These are phyloP conservation scores for Bombus affinis DNA, from an alignment of 1,140 invertebrate genomes.

Conservation along the genomic window DNA sequence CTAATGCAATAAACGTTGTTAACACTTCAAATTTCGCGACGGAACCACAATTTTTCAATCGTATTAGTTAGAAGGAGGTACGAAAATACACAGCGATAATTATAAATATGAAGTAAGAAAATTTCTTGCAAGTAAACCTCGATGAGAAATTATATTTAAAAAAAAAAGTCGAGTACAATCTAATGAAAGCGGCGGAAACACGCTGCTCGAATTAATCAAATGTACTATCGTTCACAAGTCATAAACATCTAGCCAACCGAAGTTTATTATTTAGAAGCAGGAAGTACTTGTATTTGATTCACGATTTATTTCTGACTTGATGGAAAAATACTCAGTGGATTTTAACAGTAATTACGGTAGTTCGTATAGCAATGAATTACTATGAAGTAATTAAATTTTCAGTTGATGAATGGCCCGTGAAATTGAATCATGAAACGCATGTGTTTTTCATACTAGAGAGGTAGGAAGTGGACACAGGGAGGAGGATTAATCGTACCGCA, in stretches of 20 bases:
- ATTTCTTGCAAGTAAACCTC: not conserved
- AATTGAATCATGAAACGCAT: not conserved
- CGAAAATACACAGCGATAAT: not conserved
- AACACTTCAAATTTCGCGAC: no score
- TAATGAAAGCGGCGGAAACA: no score
- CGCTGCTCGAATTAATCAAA: no score
- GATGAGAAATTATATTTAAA: not conserved
- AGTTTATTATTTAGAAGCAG: not conserved
- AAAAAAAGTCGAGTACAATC: not conserved
- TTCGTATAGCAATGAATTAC: not conserved
- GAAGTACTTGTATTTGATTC: not conserved
- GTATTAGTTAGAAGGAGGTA: not conserved
- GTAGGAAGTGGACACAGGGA: no score
- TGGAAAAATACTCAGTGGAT: not conserved
- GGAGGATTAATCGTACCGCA: slow-evolving; percentile 21
- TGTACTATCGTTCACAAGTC: not conserved
- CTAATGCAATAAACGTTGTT: not conserved
- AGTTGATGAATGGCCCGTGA: not conserved
- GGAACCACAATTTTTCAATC: not conserved
- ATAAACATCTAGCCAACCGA: not conserved
- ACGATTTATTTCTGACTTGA: not conserved
- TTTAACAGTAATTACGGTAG: slow-evolving; percentile 2
- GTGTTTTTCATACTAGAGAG: not conserved
- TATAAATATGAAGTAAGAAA: no score
- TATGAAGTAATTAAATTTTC: slow-evolving; percentile 11